A percentile compares a stretch with the other conserved stretches of the same genome.
Conservation (phyloP, 2,113 vertebrate genomes). For the Copsychus sechellarum region DNA sequence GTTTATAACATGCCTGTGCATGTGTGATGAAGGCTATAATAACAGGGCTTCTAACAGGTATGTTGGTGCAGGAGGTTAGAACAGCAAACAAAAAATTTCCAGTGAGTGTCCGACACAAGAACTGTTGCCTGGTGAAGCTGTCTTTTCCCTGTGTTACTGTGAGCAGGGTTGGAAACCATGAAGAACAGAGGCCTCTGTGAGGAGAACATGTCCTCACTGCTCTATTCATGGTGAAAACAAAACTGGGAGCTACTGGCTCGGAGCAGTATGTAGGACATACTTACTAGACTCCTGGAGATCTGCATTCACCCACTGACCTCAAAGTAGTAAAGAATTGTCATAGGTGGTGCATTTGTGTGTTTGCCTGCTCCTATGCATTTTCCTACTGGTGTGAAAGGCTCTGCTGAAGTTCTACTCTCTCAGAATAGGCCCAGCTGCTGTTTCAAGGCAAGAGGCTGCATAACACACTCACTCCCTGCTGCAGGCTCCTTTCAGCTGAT, state of each 20-base stretch:
- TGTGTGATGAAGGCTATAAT: not conserved
- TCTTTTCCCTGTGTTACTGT: rapidly evolving
- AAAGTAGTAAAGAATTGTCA: not conserved
- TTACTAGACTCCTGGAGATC: not conserved
- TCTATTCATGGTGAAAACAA: not conserved
- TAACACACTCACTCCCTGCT: not conserved
- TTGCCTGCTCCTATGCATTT: not conserved
- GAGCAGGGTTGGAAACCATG: not conserved
- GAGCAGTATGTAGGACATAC: rapidly evolving
- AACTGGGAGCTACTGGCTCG: not conserved
- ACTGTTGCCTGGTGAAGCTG: not conserved
- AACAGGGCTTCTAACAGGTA: not conserved
- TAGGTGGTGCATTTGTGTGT: not conserved
- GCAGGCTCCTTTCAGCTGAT: not conserved
- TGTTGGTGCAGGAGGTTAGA: not conserved
- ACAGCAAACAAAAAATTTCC: not conserved
- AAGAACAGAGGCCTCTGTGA: rapidly evolving
- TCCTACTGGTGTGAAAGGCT: not conserved
- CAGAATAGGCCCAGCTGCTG: not conserved
- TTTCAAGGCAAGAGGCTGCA: not conserved
- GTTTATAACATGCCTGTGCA: not conserved
- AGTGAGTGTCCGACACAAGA: not conserved
- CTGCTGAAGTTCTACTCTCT: not conserved
- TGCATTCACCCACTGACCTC: rapidly evolving
- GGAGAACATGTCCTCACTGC: not conserved